Base-by-base conservation (phyloP, 2,797 vertebrate genomes). In the Orientallactaga sibirica region DNA sequence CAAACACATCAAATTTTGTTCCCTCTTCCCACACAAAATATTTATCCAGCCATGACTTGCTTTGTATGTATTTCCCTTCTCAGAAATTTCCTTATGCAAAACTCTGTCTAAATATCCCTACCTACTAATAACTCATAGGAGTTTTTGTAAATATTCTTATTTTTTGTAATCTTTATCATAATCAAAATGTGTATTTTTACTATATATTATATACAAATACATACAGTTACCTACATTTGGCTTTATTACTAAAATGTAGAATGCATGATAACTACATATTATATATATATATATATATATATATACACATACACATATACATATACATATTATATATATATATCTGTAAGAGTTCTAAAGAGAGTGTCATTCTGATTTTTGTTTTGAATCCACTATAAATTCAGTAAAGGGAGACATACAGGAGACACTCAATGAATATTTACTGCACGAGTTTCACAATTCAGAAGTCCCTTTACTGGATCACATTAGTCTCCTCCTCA, bases 311-410 rank as follows among this genome's bases (percentile, higher is more conserved):
- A 43, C 61, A 29, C 18, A 61, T 58, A 11, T 55, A 48, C 0
- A 71, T 61, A 89, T n/a, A 22, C 3, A 55, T 55, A 58, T 52
- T 52, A 90, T 70, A 87, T 64, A 73, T 43, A 66, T 64, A 10
- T 67, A 37, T 61, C 76, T 1, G 33, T 52, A 68, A 79, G 12
- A 91, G 86, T 93, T 15, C 24, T 86, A 25, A 95, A 79, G 43
- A 78, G 15, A 73, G 10, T 68, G 16, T 89, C 62, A 64, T 91
- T 81, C 33, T 76, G 3, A 78, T 64, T 88, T 94, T 91, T 92
- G 33, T 62, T 83, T 83, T 87, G 15, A 86, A 75, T 94, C 67
- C 5, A 1, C 11, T 74, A 15, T 82, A 78, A 61, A 29, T 55
- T 90, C 90, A 84, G 9, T 62, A 70, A 66, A 76, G 64, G 9